Evolutionary conservation across 1,140 invertebrate species (phyloP).

Genomic region (Cardiocondyla obscurior): DNA sequence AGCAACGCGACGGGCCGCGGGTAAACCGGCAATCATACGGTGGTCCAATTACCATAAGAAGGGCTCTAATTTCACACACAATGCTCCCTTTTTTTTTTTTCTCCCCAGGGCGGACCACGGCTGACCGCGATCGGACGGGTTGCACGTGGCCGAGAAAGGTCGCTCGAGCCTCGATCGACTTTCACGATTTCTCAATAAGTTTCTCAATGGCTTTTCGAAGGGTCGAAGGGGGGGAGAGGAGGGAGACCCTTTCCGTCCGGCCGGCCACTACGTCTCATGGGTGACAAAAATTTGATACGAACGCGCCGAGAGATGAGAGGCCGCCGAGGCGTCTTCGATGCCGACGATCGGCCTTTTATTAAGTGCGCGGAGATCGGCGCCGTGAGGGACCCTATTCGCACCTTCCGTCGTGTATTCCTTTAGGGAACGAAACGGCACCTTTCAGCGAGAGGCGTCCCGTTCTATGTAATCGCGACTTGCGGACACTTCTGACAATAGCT

Average conservation of each 20-base stretch:
- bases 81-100: conserved; percentile 72
- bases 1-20: conserved; percentile 56
- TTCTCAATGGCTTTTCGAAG: conserved; percentile 68
- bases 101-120: conserved; percentile 45
- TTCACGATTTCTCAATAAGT: conserved; percentile 78
- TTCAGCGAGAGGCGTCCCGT: conserved; percentile 7
- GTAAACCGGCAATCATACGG: conserved; percentile 79
- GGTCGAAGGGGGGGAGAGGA: too few species aligned
- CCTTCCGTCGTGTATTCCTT: background rate
- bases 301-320: background rate
- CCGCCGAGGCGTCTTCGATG: background rate
- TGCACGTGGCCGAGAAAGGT: conserved; percentile 67
- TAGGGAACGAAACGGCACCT: conserved; percentile 14
- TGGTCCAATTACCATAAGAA: conserved; percentile 83
- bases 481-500: conserved; percentile 7
- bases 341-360: conserved; percentile 52
- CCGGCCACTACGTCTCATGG: conserved; percentile 5
- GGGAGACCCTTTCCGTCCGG: conserved; percentile 8
- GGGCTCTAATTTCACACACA: conserved; percentile 81
- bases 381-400: conserved; percentile 29
- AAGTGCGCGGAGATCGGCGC: conserved; percentile 37
- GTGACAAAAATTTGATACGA: conserved; percentile 68
- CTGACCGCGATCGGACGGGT: conserved; percentile 51
- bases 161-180: conserved; percentile 69
- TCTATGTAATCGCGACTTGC: background rate